These are phyloP conservation scores for Poeciliopsis gracilis DNA, from an alignment of 2,797 vertebrate genomes.

Conservation along the genomic window DNA sequence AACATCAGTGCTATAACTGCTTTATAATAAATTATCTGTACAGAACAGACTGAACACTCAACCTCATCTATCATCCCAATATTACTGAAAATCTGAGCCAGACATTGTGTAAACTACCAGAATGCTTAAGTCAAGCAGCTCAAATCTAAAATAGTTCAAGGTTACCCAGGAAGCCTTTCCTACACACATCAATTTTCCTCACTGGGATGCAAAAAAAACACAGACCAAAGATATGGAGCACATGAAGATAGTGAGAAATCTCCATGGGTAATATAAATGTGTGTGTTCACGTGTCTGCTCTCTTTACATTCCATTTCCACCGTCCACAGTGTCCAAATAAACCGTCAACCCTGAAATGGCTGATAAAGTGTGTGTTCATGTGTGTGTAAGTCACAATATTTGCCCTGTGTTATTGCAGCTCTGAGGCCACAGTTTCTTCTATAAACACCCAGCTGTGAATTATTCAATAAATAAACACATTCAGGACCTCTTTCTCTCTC, in stretches of 20 bases:
- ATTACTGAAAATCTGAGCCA: background rate
- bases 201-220: background rate
- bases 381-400: constrained; percentile 63
- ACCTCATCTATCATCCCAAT: background rate
- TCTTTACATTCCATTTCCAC: constrained; percentile 53
- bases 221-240: background rate
- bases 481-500: constrained; percentile 24
- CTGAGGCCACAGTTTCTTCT: constrained; percentile 60
- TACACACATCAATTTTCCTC: background rate
- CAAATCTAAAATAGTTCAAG: background rate
- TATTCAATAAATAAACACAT: constrained; percentile 67
- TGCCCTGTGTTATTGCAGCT: constrained; percentile 70
- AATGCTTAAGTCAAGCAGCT: background rate
- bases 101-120: background rate
- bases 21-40: background rate
- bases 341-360: constrained; percentile 47
- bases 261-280: constrained; percentile 11
- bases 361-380: constrained; percentile 53
- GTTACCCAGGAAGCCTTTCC: background rate
- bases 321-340: constrained; percentile 64
- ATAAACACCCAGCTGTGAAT: constrained; percentile 70
- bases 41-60: background rate
- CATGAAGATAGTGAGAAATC: constrained; percentile 15
- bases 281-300: constrained; percentile 12
- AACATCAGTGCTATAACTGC: no score